Conservation (phyloP, 2,888 invertebrate genomes). For the Rutpela maculata region DNA sequence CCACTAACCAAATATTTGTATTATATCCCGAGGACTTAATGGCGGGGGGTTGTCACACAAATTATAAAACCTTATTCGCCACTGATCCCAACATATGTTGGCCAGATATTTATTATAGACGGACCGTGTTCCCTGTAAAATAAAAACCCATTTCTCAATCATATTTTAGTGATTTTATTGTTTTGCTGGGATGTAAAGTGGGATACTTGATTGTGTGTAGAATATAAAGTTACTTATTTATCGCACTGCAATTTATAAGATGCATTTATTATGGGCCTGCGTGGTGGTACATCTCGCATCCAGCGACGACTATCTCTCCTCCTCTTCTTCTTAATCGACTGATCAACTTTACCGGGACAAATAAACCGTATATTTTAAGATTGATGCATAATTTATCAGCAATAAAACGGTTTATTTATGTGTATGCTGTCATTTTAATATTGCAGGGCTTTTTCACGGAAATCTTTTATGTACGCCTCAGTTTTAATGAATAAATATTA, state of each 20-base stretch:
- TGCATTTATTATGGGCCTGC: slow-evolving; percentile 73
- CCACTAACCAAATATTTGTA: slow-evolving; percentile 52
- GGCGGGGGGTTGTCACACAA: slow-evolving; percentile 54
- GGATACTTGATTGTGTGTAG: slow-evolving; percentile 74
- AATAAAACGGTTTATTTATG: slow-evolving; percentile 68
- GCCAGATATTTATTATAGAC: slow-evolving; percentile 70
- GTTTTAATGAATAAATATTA: slow-evolving; percentile 49
- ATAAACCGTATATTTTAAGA: slow-evolving; percentile 70
- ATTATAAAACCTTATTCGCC: slow-evolving; percentile 46
- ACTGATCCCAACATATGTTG: slow-evolving; percentile 63
- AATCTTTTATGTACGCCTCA: slow-evolving; percentile 49
- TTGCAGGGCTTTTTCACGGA: slow-evolving; percentile 55
- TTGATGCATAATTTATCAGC: slow-evolving; percentile 70
- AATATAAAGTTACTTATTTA: slow-evolving; percentile 75
- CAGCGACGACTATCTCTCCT: slow-evolving; percentile 42
- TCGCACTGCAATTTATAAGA: slow-evolving; percentile 74
- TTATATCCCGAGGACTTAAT: slow-evolving; percentile 31
- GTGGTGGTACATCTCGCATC: slow-evolving; percentile 58
- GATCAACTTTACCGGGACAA: slow-evolving; percentile 67
- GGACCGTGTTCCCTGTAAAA: slow-evolving; percentile 70
- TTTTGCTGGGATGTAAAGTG: slow-evolving; percentile 73
- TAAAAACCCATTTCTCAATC: slow-evolving; percentile 74
- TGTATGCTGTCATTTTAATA: slow-evolving; percentile 61
- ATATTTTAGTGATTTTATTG: slow-evolving; percentile 75
- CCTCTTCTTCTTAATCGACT: slow-evolving; percentile 64